A percentile compares a stretch with the other conserved stretches of the same genome.
Evolutionary conservation across 2,797 vertebrate genomes (phyloP).

Genomic region (Carduelis carduelis): DNA sequence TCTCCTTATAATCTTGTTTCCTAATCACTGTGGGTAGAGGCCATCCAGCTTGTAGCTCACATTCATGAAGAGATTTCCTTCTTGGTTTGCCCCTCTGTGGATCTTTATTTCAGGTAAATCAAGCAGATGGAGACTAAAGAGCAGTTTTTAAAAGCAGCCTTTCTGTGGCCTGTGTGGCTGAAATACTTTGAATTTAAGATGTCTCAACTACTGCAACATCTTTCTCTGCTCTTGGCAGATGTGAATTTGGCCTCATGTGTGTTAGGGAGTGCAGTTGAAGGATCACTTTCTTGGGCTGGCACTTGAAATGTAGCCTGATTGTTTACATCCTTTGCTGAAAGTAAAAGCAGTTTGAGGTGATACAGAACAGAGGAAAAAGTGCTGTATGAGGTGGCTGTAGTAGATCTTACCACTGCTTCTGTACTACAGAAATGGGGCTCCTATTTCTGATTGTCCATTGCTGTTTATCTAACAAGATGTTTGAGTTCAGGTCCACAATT

Average conservation of each 20-base stretch:
- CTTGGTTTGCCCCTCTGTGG: not conserved
- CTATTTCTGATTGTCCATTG: not conserved
- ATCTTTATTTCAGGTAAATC: not conserved
- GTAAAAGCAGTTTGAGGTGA: not conserved
- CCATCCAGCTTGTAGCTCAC: not conserved
- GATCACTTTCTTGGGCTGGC: not conserved
- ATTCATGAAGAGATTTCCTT: not conserved
- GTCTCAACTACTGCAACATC: not conserved
- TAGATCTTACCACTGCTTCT: not conserved
- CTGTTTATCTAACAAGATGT: not conserved
- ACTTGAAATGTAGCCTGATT: not conserved
- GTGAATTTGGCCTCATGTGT: fast-evolving
- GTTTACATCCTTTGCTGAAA: not conserved
- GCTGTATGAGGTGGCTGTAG: not conserved
- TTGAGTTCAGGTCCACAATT: not conserved
- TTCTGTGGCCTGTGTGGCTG: not conserved
- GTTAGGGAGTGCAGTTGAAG: not conserved
- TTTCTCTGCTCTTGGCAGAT: not conserved
- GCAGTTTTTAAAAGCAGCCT: not conserved
- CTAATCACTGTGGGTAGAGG: not conserved
- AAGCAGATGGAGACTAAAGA: not conserved
- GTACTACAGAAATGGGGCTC: not conserved
- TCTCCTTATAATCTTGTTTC: not conserved
- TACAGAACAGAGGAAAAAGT: not conserved
- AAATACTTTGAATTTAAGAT: not conserved